phyloP scores from a whole-genome alignment of 2,888 invertebrate species.

The Rhyacophila evoluta region DNA sequence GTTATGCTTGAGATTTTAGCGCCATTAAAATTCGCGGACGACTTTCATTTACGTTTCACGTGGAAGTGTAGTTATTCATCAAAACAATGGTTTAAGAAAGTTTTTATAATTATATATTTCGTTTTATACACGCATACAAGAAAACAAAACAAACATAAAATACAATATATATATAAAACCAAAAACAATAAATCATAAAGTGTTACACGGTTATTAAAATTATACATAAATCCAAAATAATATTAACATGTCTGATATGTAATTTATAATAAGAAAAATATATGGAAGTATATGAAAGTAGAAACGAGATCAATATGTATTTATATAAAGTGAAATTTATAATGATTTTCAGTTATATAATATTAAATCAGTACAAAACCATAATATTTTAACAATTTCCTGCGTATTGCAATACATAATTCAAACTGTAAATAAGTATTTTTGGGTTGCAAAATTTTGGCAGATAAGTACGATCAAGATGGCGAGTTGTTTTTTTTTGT shows the following conservation, averaged over 20 bases:
- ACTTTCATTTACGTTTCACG: no score
- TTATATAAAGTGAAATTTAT: not conserved
- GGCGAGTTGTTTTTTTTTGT: not conserved
- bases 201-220: not conserved
- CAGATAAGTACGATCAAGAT: not conserved
- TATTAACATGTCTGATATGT: not conserved
- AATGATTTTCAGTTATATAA: no score
- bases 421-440: not conserved
- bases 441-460: not conserved
- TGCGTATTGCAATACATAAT: not conserved
- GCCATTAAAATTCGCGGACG: no score
- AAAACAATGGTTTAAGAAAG: not conserved
- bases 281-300: not conserved
- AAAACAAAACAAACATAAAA: not conserved
- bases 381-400: not conserved
- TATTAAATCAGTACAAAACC: not conserved
- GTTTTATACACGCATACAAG: not conserved
- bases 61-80: not conserved
- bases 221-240: not conserved
- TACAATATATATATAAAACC: not conserved
- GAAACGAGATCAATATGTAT: not conserved
- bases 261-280: not conserved
- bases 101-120: not conserved
- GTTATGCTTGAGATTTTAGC: no score
- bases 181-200: not conserved